phyloP scores from a whole-genome alignment of 2,113 vertebrate species.

The Corythoichthys intestinalis region DNA sequence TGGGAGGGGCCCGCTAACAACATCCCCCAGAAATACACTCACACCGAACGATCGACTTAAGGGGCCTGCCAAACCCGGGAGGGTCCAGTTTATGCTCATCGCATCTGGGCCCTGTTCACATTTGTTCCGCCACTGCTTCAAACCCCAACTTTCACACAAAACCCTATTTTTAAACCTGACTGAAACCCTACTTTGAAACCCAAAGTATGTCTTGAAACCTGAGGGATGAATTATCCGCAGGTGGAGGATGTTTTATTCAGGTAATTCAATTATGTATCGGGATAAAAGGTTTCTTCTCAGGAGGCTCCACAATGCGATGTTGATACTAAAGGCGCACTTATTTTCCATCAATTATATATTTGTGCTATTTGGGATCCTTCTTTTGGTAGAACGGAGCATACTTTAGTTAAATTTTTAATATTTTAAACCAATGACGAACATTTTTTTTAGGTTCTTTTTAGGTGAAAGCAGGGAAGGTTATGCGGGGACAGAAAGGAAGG shows the following conservation, averaged over 20 bases:
- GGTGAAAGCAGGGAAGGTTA: no score
- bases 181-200: not conserved
- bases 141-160: not conserved
- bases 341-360: conserved; percentile 9
- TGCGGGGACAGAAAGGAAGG: no score
- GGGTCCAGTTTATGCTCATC: no score
- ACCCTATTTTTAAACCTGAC: not conserved
- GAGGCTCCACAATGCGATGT: not conserved
- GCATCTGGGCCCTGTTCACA: no score
- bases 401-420: not conserved
- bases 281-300: conserved; percentile 8
- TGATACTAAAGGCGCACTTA: conserved; percentile 7
- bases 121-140: not conserved
- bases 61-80: no score
- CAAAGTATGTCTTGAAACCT: not conserved
- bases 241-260: conserved; percentile 6
- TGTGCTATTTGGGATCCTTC: not conserved
- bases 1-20: no score
- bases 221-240: not conserved
- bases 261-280: conserved; percentile 11
- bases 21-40: no score
- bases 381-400: not conserved
- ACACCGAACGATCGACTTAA: no score
- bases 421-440: not conserved
- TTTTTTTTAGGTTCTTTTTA: not conserved